Evolutionary conservation across 1,140 invertebrate genomes (phyloP).

Genomic region (Heliothis virescens): DNA sequence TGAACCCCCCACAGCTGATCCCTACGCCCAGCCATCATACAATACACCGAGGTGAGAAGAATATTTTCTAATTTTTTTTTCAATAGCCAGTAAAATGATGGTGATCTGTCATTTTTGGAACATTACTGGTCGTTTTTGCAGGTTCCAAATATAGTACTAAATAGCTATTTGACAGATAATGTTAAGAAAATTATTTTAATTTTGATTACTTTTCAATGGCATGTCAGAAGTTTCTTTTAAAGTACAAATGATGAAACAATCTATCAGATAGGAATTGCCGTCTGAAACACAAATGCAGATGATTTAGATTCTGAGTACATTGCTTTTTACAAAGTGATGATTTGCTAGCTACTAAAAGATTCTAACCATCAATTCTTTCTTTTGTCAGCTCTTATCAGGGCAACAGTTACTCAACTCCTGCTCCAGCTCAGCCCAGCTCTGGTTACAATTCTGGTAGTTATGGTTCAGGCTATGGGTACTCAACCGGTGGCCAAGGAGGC

Average conservation of each 20-base stretch:
- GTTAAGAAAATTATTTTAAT: background rate
- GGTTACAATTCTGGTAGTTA: slow-evolving; percentile 73
- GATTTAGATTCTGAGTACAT: slow-evolving; percentile 62
- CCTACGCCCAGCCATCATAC: slow-evolving; percentile 72
- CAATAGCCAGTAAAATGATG: background rate
- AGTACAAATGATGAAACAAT: slow-evolving; percentile 77
- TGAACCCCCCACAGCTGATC: slow-evolving; percentile 73
- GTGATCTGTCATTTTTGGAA: too few species aligned
- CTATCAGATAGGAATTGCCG: slow-evolving; percentile 83
- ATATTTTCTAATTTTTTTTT: background rate
- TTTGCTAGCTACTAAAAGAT: background rate
- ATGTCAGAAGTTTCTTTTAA: too few species aligned
- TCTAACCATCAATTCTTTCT: background rate
- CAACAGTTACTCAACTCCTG: slow-evolving; percentile 68
- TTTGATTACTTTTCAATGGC: background rate
- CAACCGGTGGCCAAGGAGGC: slow-evolving; percentile 70
- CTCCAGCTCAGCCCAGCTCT: slow-evolving; percentile 63
- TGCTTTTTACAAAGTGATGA: background rate
- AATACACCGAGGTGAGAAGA: slow-evolving; percentile 69
- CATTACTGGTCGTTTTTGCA: too few species aligned
- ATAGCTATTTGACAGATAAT: too few species aligned
- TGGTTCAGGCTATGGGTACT: slow-evolving; percentile 78
- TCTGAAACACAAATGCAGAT: slow-evolving; percentile 82
- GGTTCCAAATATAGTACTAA: too few species aligned
- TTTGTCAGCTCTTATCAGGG: slow-evolving; percentile 74